phyloP scores from a whole-genome alignment of 2,113 vertebrate species.

The Dipodomys ordii region DNA sequence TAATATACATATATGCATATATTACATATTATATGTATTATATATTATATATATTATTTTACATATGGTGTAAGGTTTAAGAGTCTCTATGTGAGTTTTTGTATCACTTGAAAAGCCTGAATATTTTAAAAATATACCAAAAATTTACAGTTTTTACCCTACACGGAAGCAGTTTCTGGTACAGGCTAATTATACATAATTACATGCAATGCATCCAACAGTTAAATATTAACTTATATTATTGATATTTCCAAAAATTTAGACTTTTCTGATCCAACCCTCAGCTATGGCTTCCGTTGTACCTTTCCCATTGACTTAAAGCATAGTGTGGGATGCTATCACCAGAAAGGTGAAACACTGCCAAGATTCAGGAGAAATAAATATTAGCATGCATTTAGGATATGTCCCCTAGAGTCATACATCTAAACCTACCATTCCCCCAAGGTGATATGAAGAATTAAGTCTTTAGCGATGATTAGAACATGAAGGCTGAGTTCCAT shows the following conservation, averaged over 20 bases:
- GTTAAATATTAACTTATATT: neutral
- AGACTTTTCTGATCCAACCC: neutral
- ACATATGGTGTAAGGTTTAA: too few species aligned
- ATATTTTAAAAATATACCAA: neutral
- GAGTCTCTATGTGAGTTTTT: neutral
- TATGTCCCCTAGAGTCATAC: too few species aligned
- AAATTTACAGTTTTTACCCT: neutral
- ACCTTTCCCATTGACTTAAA: neutral
- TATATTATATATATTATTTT: too few species aligned
- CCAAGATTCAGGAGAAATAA: neutral
- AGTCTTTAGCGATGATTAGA: neutral
- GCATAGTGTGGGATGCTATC: neutral
- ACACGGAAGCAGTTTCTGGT: neutral
- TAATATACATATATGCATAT: too few species aligned
- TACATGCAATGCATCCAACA: neutral
- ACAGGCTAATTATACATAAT: neutral
- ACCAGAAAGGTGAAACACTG: neutral
- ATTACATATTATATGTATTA: too few species aligned
- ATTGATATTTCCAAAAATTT: too few species aligned
- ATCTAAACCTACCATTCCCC: neutral
- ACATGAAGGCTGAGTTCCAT: neutral
- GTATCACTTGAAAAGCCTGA: neutral
- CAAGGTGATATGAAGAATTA: neutral
- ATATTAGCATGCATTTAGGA: neutral
- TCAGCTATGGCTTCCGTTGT: neutral